Base-by-base conservation (phyloP, 2,113 vertebrate genomes). In the Oplegnathus fasciatus region DNA sequence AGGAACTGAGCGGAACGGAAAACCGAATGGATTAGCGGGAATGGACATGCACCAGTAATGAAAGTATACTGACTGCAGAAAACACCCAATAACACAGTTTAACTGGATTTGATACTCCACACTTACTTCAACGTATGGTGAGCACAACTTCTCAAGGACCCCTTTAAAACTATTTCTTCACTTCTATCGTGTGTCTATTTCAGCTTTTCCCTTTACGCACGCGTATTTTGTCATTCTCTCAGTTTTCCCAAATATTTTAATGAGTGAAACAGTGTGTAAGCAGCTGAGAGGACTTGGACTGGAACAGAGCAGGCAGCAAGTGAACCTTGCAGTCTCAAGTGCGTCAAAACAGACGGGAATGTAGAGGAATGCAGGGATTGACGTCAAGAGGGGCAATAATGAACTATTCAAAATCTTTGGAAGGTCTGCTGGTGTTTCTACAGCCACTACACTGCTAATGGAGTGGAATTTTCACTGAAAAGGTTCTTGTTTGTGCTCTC, bases 331-430 rank as follows among this genome's bases (percentile, higher is more conserved):
- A 37, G 79, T 80, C 61, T 89, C 84, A 84, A 90, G 88, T 92
- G 91, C 60, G 72, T 93, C 86, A 89, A 91, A 93, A 86, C 88
- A 90, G 81, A 80, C 32, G 57, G 75, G 87, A 79, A 84, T 79
- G 73, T 82, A 78, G 78, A 91, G 89, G 94, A 92, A 93, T 92
- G 88, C 78, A 68, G 76, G 61, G 81, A 86, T n/a, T 94, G 94
- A 95, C 93, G 90, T 92, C 93, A 94, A 87, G 80, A 90, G 86
- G 32, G 78, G 80, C 77, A 92, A 84, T 92, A 91, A 91, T 88
- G 77, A 88, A 89, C 70, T 57, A 74, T 62, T 89, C 61, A 77
- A 81, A 88, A 76, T 57, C 68, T 83, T 67, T 75, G 85, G 78
- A 87, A 78, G 75, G 62, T 77, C 72, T 85, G 62, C 28, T 86